A percentile compares a stretch with the other conserved stretches of the same genome.
Evolutionary conservation across 1,140 invertebrate species (phyloP).

Genomic region (Drosophila sproati): DNA sequence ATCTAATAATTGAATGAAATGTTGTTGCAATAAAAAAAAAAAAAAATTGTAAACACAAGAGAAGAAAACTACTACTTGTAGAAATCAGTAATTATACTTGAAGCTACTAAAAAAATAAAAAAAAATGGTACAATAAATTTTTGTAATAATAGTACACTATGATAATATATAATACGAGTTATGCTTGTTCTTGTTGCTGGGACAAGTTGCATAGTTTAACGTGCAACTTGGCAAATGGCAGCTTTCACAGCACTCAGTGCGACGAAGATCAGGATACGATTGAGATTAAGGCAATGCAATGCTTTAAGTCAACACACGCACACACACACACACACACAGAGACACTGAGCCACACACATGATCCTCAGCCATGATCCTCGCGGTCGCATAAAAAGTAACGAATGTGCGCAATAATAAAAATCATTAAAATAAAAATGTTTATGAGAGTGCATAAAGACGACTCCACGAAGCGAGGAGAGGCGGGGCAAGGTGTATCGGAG

Average conservation of each 20-base stretch:
- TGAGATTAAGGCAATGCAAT: constrained; percentile 29
- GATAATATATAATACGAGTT: neutral
- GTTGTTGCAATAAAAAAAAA: too few relatives aligned
- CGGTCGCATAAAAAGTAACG: constrained; percentile 78
- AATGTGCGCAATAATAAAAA: constrained; percentile 83
- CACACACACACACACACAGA: neutral
- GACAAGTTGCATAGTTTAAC: neutral
- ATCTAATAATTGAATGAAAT: too few relatives aligned
- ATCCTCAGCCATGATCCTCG: constrained; percentile 50
- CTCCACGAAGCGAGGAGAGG: constrained; percentile 51
- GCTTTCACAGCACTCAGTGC: constrained; percentile 19
- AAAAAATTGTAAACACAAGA: too few relatives aligned
- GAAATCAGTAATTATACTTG: too few relatives aligned
- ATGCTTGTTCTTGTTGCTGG: neutral
- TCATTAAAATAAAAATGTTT: constrained; percentile 84
- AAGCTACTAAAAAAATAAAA: too few relatives aligned
- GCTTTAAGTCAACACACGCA: constrained; percentile 2
- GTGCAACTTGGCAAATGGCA: neutral
- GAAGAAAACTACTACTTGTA: too few relatives aligned
- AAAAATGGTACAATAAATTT: neutral
- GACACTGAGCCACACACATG: neutral
- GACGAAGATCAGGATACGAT: constrained; percentile 30
- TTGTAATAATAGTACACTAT: neutral
- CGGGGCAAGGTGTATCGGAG: neutral
- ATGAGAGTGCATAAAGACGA: constrained; percentile 82